phyloP scores from a whole-genome alignment of 2,113 vertebrate genomes.

The Capreolus pygargus region DNA sequence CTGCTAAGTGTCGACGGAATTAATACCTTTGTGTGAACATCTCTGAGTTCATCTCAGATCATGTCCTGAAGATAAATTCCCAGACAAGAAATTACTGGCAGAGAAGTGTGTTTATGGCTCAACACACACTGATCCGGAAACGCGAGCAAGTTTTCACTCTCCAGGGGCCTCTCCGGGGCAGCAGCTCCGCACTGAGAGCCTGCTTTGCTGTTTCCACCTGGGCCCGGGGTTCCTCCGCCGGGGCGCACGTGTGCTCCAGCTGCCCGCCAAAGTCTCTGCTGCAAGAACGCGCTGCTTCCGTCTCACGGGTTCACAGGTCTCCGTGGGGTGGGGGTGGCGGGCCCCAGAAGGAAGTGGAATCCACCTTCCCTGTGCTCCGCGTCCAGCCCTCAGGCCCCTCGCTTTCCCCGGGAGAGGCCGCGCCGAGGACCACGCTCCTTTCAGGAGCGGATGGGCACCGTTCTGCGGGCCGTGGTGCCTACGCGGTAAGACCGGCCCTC shows the following conservation, averaged over 20 bases:
- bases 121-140: accelerated
- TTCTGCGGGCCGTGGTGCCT: accelerated
- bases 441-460: accelerated
- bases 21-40: too few species aligned
- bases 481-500: accelerated
- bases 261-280: not conserved
- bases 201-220: accelerated
- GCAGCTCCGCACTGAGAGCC: not conserved
- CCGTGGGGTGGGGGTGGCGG: accelerated
- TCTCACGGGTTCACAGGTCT: not conserved
- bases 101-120: accelerated
- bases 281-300: accelerated
- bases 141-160: accelerated
- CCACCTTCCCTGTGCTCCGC: accelerated
- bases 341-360: not conserved
- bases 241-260: accelerated
- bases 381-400: accelerated
- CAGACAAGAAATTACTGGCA: not conserved
- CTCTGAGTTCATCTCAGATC: not conserved
- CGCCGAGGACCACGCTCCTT: not conserved
- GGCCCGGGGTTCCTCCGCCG: not conserved
- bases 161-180: accelerated
- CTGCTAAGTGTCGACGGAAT: accelerated
- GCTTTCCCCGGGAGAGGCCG: accelerated
- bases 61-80: not conserved